Conservation (phyloP, 1,140 invertebrate genomes). For the Neodiprion fabricii region DNA sequence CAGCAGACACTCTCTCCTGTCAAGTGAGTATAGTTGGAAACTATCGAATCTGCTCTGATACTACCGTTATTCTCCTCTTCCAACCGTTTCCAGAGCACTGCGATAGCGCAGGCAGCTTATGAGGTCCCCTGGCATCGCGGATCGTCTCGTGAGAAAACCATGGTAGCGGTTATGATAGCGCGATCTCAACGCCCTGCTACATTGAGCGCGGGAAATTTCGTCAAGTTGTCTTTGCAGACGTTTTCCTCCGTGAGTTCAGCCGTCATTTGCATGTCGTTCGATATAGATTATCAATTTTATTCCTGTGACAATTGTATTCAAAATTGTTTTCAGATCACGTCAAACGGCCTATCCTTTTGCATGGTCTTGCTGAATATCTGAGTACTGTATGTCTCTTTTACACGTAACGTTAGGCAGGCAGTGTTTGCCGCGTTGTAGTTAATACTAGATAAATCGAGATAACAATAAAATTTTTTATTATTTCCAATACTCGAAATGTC, state of each 20-base stretch:
- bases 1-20: background rate
- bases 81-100: background rate
- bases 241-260: slow-evolving; percentile 30
- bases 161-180: slow-evolving; percentile 23
- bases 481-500: no score
- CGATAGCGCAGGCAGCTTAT: background rate
- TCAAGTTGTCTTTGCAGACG: slow-evolving; percentile 30
- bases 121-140: background rate
- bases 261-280: background rate
- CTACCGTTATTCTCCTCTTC: background rate
- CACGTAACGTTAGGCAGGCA: no score
- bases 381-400: background rate
- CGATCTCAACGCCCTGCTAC: slow-evolving; percentile 29
- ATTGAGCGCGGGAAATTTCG: slow-evolving; percentile 31
- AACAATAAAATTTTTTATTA: no score
- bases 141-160: background rate
- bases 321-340: background rate
- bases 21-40: background rate
- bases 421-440: no score
- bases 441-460: no score
- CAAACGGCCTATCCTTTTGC: background rate
- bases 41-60: background rate
- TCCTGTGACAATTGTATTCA: background rate
- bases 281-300: background rate
- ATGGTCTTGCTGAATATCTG: background rate